Conservation (phyloP, 2,113 vertebrate genomes). For the Hystrix cristata region DNA sequence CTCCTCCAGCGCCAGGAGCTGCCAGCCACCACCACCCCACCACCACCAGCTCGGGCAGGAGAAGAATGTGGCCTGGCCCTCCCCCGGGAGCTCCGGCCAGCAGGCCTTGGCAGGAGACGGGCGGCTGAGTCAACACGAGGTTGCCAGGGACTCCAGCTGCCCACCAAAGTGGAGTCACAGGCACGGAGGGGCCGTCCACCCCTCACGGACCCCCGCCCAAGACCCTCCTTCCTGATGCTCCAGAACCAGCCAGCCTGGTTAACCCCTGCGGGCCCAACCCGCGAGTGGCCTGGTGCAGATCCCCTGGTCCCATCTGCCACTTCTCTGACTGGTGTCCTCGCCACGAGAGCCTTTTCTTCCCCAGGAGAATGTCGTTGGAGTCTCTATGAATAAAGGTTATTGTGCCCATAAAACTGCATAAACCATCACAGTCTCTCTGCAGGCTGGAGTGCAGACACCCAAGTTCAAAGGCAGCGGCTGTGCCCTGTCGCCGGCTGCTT, state of each 20-base stretch:
- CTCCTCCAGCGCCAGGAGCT: slow-evolving; percentile 47
- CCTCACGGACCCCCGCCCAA: slow-evolving; percentile 17
- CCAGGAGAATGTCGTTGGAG: background rate
- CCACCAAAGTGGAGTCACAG: slow-evolving; percentile 63
- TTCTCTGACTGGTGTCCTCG: background rate
- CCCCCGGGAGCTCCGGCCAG: slow-evolving; percentile 71
- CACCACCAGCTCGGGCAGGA: background rate
- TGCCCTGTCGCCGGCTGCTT: background rate
- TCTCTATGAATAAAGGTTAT: background rate
- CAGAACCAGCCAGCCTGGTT: background rate
- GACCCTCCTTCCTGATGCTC: slow-evolving; percentile 29
- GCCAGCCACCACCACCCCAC: slow-evolving; percentile 50
- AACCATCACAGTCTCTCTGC: background rate
- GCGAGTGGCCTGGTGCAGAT: background rate
- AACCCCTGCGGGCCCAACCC: background rate
- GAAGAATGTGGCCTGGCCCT: slow-evolving; percentile 71
- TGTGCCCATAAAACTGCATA: background rate
- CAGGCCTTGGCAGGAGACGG: slow-evolving; percentile 87
- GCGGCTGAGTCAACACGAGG: slow-evolving; percentile 88
- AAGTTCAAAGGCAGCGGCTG: background rate
- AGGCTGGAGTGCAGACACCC: background rate
- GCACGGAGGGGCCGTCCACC: slow-evolving; percentile 68
- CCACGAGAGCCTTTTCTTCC: background rate
- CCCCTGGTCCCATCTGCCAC: fast-evolving
- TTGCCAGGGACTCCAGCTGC: slow-evolving; percentile 82